A percentile compares a stretch with the other conserved stretches of the same genome.
Conservation (phyloP, 2,797 vertebrate genomes). For the Botia kubotai region DNA sequence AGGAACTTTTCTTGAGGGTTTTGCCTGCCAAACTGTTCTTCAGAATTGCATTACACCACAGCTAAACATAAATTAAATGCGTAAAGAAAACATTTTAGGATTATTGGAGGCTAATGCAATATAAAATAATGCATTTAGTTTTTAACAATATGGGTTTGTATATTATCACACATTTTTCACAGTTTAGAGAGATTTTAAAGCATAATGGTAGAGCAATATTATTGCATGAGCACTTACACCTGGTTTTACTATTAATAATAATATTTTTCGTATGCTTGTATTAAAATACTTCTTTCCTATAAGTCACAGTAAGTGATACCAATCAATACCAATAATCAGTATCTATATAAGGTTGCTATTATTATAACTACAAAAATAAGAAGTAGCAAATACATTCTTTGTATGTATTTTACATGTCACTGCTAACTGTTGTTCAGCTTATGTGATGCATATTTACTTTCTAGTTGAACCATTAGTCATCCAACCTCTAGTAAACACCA, state of each 20-base stretch:
- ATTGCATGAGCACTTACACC: not conserved
- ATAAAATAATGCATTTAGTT: slow-evolving; percentile 3
- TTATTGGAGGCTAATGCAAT: slow-evolving; percentile 26
- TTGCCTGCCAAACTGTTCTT: slow-evolving; percentile 18
- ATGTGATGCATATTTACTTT: not conserved
- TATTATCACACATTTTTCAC: slow-evolving; percentile 2
- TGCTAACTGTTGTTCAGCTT: no score
- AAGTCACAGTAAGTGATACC: no score
- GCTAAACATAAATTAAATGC: slow-evolving; percentile 43
- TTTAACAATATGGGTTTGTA: not conserved
- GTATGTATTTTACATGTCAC: not conserved
- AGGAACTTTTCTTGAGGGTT: slow-evolving; percentile 12
- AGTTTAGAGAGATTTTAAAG: not conserved
- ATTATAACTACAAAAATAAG: no score
- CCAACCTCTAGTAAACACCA: not conserved
- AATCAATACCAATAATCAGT: no score
- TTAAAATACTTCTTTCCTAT: no score
- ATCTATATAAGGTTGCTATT: no score
- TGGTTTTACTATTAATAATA: not conserved
- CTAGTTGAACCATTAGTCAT: not conserved
- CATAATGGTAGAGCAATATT: not conserved
- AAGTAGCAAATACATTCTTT: not conserved
- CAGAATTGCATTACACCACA: not conserved
- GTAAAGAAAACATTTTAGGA: slow-evolving; percentile 9
- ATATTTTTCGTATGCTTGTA: not conserved